Evolutionary conservation across 2,888 invertebrate genomes (phyloP), one percentile per base, ranked within the genome.

Genomic region (Epistrophe grossulariae): DNA sequence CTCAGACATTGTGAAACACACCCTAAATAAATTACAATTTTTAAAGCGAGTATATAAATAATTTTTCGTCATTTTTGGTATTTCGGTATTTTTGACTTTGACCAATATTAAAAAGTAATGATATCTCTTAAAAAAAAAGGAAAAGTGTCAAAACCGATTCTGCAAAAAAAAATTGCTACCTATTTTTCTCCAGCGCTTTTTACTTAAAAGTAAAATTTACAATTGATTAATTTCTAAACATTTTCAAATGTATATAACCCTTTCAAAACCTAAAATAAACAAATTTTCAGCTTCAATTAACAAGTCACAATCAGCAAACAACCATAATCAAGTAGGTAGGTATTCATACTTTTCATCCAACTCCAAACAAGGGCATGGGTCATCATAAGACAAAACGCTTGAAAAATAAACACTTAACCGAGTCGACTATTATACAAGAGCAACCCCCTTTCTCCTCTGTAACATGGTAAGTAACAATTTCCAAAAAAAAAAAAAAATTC

Each of bases 281-380:
- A 71, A 48, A 52, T 13, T 60, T 28, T 59, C 8, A n/a, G 28
- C 15, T 74, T 35, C 74, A 85, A 85, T 85, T 85, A 78, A 40
- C 77, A 71, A 78, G 74, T 70, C 68, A 70, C 55, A 60, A 31
- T 38, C 43, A 40, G 43, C 43, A 38, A 80, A 68, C 40, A 70
- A 48, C 24, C 31, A 62, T 57, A 68, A 70, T 52, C 10, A 45
- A 17, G 17, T 10, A 40, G 6, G 11, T 7, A 24, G n/a, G n/a
- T 31, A 31, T 4, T 31, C 5, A 5, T 31, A 24, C 50, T 43
- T 50, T 17, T 28, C 40, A 38, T 73, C 19, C 6, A 40, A 52
- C 52, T 72, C n/a, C 9, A 43, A 55, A 64, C 59, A 62, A 70
- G 50, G 45, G 43, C 43, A 71, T n/a, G 28, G 62, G 24, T 35